These are phyloP conservation scores for Nipponia nippon DNA, from an alignment of 2,113 vertebrate genomes.

Conservation along the genomic window DNA sequence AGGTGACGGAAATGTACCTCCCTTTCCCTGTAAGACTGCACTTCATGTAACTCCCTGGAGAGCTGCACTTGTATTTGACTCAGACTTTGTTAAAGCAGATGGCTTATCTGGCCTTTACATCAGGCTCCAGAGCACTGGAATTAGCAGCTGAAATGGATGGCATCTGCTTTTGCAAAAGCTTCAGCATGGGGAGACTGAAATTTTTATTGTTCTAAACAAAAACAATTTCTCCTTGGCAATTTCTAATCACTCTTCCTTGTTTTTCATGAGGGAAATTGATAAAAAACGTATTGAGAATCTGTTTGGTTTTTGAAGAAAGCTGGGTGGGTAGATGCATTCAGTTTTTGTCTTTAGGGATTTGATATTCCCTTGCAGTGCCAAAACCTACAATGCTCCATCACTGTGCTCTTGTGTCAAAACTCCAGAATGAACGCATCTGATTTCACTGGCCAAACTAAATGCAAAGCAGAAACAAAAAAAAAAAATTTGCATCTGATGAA, in stretches of 20 bases:
- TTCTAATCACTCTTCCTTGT: neutral
- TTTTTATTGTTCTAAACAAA: neutral
- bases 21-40: neutral
- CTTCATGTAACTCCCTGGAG: neutral
- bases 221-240: neutral
- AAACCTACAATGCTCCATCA: neutral
- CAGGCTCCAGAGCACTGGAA: conserved; percentile 2
- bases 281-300: neutral
- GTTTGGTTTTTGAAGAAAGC: neutral
- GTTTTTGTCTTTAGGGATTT: neutral
- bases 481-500: neutral
- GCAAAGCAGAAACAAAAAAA: neutral
- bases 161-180: neutral
- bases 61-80: neutral
- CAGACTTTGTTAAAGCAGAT: neutral
- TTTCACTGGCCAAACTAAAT: neutral
- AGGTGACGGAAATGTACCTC: neutral
- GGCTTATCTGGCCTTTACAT: neutral
- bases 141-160: neutral
- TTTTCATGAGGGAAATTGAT: neutral
- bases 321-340: neutral
- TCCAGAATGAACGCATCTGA: neutral
- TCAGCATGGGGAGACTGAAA: neutral
- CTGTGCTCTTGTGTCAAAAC: neutral
- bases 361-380: neutral